Evolutionary conservation across 2,797 vertebrate species (phyloP).

Genomic region (Microctenopoma lineatum): DNA sequence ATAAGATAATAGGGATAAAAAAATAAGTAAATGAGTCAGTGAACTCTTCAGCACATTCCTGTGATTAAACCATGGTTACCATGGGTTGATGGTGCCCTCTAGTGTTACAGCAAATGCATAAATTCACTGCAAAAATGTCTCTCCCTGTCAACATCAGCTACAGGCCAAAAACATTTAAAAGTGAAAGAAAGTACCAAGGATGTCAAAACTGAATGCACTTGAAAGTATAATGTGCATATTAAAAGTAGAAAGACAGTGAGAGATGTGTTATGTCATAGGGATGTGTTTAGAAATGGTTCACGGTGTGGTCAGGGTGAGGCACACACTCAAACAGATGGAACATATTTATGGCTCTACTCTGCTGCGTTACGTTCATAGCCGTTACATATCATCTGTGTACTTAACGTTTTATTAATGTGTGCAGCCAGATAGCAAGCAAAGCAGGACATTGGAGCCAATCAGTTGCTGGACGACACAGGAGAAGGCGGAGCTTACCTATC

Average conservation of each 20-base stretch:
- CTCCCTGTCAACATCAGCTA: neutral
- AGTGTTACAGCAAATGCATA: slow-evolving; percentile 18
- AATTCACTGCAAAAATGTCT: too few species aligned
- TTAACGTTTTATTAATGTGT: too few species aligned
- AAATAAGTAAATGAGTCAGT: neutral
- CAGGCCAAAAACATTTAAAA: neutral
- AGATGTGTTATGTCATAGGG: neutral
- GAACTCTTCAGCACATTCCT: neutral
- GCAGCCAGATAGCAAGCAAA: too few species aligned
- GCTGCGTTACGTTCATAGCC: too few species aligned
- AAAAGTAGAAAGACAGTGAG: neutral
- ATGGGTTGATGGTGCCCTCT: slow-evolving; percentile 28
- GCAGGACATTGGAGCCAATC: too few species aligned
- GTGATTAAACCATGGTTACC: neutral
- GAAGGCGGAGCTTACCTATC: slow-evolving; percentile 82
- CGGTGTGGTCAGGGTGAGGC: too few species aligned
- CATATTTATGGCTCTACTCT: too few species aligned
- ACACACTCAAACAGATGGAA: neutral
- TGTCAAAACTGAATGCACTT: neutral
- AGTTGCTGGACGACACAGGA: too few species aligned
- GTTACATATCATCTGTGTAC: too few species aligned
- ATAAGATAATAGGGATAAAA: neutral
- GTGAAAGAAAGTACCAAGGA: neutral
- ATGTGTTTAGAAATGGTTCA: too few species aligned
- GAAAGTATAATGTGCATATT: neutral